These are phyloP conservation scores for Sicus ferrugineus DNA, from an alignment of 2,888 invertebrate genomes.

Conservation along the genomic window DNA sequence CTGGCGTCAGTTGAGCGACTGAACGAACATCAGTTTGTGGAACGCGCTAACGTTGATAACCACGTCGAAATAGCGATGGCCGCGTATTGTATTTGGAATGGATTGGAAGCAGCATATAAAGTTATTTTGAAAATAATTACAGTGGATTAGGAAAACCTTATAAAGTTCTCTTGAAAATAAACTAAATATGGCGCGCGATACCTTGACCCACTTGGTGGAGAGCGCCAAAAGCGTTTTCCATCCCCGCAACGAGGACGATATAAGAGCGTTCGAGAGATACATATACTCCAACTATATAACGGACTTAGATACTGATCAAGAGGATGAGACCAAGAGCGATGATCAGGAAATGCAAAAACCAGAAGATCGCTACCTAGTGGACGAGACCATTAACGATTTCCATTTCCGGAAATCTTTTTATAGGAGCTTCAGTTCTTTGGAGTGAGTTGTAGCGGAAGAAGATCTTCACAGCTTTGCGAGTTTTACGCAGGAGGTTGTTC, in stretches of 20 bases:
- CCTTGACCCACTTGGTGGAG: conserved; percentile 44
- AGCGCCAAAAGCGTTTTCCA: conserved; percentile 47
- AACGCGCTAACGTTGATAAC: no score
- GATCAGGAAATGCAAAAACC: conserved; percentile 32
- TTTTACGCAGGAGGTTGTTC: no score
- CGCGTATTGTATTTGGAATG: no score
- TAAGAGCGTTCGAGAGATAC: conserved; percentile 44
- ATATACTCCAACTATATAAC: conserved; percentile 44
- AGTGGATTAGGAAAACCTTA: neutral
- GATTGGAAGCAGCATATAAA: no score
- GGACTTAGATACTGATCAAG: conserved; percentile 40
- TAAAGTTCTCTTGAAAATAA: neutral
- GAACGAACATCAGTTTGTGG: no score
- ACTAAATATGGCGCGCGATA: conserved; percentile 43
- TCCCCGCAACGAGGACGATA: conserved; percentile 43
- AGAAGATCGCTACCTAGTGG: conserved; percentile 47
- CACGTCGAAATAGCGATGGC: no score
- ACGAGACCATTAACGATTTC: conserved; percentile 41
- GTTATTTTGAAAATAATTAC: no score
- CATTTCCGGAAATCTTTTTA: conserved; percentile 9
- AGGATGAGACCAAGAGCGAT: conserved; percentile 2
- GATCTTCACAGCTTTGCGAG: no score
- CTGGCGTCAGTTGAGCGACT: no score
- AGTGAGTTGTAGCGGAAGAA: no score
- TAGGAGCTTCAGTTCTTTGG: conserved; percentile 37